Base-by-base conservation (phyloP, 2,888 invertebrate species). In the Parasteatoda lunata region DNA sequence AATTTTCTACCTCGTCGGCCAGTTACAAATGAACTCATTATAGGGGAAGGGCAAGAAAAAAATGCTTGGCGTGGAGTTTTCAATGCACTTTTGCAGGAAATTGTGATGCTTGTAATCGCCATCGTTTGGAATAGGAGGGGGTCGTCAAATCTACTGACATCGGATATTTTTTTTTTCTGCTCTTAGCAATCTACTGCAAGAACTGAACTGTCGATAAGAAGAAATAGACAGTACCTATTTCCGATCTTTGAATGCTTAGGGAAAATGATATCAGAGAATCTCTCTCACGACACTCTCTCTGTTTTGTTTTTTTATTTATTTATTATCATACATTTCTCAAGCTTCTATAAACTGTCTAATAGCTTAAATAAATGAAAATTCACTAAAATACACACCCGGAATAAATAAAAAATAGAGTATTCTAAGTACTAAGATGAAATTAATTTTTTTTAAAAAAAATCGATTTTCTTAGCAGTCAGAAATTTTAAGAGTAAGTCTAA, bases 91-190 rank as follows among this genome's bases (percentile, higher is more conserved):
- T 30, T 71, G 7, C 54, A 77, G 77, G 83, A 84, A 84, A 77
- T 84, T 72, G 83, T 77, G 71, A 72, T 68, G 65, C 66, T 77
- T 77, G 72, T 71, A 84, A 84, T 84, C 71, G 77, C 30, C 48
- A 70, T 51, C 45, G 45, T 30, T 51, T 51, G n/a, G 15, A 11
- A 59, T 7, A 77, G 68, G 77, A 70, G 47, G n/a, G 51, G 68
- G 51, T 66, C 51, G 66, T 77, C 77, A 77, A 77, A 68, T 66
- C n/a, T 59, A 59, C 59, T 59, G 30, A 30, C 30, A 30, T 30
- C 30, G 66, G 70, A 15, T 15, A 11, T 52, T 70, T 70, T 15
- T 69, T n/a, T 65, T 54, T 72, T 72, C 52, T 72, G 64, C 77
- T 48, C 52, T 71, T 52, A 52, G 8, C 64, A 72, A 77, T 84